A percentile compares a stretch with the other conserved stretches of the same genome.
phyloP scores from a whole-genome alignment of 2,888 invertebrate species.

The Lamproptera curius region DNA sequence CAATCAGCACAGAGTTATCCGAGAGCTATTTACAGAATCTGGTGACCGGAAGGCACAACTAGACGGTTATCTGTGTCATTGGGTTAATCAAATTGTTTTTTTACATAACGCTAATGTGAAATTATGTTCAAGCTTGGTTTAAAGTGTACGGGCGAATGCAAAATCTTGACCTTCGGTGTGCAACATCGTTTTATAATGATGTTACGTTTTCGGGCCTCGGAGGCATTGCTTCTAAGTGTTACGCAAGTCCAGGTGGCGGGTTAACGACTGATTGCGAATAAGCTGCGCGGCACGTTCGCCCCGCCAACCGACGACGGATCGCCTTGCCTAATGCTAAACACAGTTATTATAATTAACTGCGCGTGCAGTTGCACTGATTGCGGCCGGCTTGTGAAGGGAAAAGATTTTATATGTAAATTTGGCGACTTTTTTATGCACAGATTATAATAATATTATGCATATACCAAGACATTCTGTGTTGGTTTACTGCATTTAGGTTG shows the following conservation, averaged over 20 bases:
- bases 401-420: too few relatives aligned
- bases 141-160: constrained; percentile 10
- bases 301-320: constrained; percentile 17
- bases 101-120: neutral
- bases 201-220: constrained; percentile 27
- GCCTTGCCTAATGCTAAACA: constrained; percentile 34
- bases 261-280: constrained; percentile 54
- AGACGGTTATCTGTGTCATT: neutral
- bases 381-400: too few relatives aligned
- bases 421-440: too few relatives aligned
- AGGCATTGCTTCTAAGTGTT: constrained; percentile 33
- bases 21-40: too few relatives aligned
- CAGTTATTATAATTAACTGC: constrained; percentile 41
- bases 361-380: constrained; percentile 23
- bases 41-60: neutral
- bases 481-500: too few relatives aligned
- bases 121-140: neutral
- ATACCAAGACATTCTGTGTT: too few relatives aligned
- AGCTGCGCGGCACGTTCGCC: constrained; percentile 37
- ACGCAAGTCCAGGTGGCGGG: constrained; percentile 37
- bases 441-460: too few relatives aligned
- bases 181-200: constrained; percentile 32
- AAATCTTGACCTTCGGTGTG: constrained; percentile 33
- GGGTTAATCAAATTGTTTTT: constrained; percentile 6
- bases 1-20: too few relatives aligned